Evolutionary conservation across 2,797 vertebrate species (phyloP), one percentile per base, ranked within the genome.

Genomic region (Argyrosomus regius): DNA sequence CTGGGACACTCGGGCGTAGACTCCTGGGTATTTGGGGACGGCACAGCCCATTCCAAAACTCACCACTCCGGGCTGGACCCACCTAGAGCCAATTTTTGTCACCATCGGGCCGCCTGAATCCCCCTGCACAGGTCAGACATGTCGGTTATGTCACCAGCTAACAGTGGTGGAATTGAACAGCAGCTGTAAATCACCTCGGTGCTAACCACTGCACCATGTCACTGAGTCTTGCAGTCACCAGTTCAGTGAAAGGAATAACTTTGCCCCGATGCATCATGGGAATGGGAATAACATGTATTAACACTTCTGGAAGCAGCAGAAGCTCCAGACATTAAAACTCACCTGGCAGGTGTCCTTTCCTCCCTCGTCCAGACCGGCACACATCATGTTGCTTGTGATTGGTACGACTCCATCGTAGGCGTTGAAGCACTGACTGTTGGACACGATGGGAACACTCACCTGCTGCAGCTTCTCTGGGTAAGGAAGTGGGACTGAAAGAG

Each of bases 311-410:
- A n/a, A 3, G 39, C 39, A 12, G 41, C 3, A 22, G 48, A 5
- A 31, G 31, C 31, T 31, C 5, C 31, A 31, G 1, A 35, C 7
- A 6, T 35, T 35, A 0, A 35, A 35, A 17, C 84, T 84, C 75
- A 95, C 94, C 90, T 93, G 91, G 35, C 95, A 96, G 35, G 93
- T 86, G 69, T 94, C 94, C 28, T 84, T 91, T 0, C 93, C 94
- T 3, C 92, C 91, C 0, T 41, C 18, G 0, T 28, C 0, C 12
- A 92, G 48, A 6, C 87, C 93, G 0, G 94, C 94, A 71, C 93
- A 95, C 2, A 96, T 56, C 95, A 95, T 95, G 83, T 95, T 95
- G 18, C 1, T 4, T 0, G 84, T 92, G 75, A 86, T 26, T 0
- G 0, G 6, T 8, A 8, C 31, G 6, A 35, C 0, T 0, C 0